A percentile compares a stretch with the other conserved stretches of the same genome.
Conservation (phyloP, 2,888 invertebrate genomes). For the Catocala fraxini region DNA sequence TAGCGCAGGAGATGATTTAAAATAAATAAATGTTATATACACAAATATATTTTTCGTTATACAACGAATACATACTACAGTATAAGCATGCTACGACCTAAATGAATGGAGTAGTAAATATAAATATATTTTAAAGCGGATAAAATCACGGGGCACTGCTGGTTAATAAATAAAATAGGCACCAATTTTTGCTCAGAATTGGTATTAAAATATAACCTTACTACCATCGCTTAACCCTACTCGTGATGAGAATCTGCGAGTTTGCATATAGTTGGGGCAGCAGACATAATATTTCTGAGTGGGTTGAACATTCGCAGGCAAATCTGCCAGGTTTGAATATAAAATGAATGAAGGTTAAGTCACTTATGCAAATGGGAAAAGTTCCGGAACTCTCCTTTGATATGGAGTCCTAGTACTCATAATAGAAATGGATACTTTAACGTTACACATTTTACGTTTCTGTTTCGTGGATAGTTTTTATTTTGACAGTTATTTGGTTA, state of each 20-base stretch:
- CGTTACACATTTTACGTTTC: conserved; percentile 25
- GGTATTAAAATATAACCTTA: conserved; percentile 4
- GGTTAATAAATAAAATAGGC: no score
- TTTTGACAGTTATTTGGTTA: conserved; percentile 9
- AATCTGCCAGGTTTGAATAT: conserved; percentile 66
- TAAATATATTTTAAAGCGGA: no score
- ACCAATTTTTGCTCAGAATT: no score
- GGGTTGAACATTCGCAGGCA: conserved; percentile 55
- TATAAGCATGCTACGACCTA: no score
- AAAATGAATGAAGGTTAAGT: conserved; percentile 68
- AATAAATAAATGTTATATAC: no score
- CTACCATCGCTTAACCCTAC: conserved; percentile 9
- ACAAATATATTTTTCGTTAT: no score
- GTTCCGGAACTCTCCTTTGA: conserved; percentile 55
- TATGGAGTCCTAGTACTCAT: conserved; percentile 46
- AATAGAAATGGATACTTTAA: conserved; percentile 46
- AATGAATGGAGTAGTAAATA: no score
- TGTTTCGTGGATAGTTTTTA: conserved; percentile 22
- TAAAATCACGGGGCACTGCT: no score
- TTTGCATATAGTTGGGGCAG: conserved; percentile 43
- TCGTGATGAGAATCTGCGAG: conserved; percentile 24
- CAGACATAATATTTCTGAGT: conserved; percentile 64
- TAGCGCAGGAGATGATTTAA: no score
- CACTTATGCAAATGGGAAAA: conserved; percentile 72
- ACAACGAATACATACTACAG: no score